A percentile compares a stretch with the other conserved stretches of the same genome.
phyloP scores from a whole-genome alignment of 2,797 vertebrate species.

The Tachyglossus aculeatus region DNA sequence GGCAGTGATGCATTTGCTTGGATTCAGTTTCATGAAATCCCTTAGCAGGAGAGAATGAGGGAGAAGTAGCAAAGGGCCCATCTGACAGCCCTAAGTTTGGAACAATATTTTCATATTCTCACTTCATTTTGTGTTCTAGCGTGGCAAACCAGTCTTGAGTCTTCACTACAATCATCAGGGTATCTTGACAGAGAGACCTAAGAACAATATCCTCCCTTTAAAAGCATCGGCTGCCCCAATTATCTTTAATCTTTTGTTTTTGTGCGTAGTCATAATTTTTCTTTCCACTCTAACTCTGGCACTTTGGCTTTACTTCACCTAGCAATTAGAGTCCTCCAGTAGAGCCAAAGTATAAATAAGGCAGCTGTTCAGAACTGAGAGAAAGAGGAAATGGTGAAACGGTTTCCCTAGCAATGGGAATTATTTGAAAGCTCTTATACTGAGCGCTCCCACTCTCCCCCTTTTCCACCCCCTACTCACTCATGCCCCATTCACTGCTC shows the following conservation, averaged over 20 bases:
- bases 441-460: conserved; percentile 7
- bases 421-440: not conserved
- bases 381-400: conserved; percentile 22
- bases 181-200: not conserved
- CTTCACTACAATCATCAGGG: not conserved
- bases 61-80: not conserved
- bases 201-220: not conserved
- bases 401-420: conserved; percentile 48
- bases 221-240: not conserved
- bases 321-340: not conserved
- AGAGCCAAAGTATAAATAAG: conserved; percentile 22
- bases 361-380: conserved; percentile 19
- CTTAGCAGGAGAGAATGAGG: not conserved
- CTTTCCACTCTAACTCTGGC: not conserved
- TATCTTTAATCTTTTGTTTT: not conserved
- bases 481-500: not conserved
- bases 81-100: not conserved
- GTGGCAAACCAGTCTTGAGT: not conserved
- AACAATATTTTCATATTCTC: not conserved
- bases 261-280: conserved; percentile 1
- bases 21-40: not conserved
- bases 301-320: conserved; percentile 21
- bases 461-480: not conserved
- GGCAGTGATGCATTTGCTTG: not conserved
- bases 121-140: not conserved